phyloP scores from a whole-genome alignment of 2,797 vertebrate genomes.

The Apogon talboti region DNA sequence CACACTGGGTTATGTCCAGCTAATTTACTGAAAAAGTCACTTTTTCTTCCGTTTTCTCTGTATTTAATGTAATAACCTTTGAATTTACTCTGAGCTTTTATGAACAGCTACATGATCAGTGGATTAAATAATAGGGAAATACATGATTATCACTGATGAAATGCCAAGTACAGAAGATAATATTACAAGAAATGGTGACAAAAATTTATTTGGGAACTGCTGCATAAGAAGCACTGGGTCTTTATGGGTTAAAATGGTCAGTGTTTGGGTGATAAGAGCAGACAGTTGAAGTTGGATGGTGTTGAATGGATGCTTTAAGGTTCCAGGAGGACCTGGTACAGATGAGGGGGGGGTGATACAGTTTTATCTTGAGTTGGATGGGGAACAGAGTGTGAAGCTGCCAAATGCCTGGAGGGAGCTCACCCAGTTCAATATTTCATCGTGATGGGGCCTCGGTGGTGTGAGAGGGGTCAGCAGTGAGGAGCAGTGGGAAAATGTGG shows the following conservation, averaged over 20 bases:
- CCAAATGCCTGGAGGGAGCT: slow-evolving; percentile 57
- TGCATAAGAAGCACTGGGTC: no score
- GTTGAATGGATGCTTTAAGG: slow-evolving; percentile 24
- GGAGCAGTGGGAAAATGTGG: slow-evolving; percentile 36
- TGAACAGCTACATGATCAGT: no score
- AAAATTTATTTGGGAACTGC: no score
- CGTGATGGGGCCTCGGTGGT: slow-evolving; percentile 58
- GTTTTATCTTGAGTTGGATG: slow-evolving; percentile 57
- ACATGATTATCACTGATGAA: no score
- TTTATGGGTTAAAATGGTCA: not conserved
- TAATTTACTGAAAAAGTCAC: no score
- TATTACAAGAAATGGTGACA: no score
- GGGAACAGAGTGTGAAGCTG: slow-evolving; percentile 31
- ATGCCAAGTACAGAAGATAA: no score
- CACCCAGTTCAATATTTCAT: slow-evolving; percentile 70
- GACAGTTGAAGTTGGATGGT: not conserved
- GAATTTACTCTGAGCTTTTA: no score
- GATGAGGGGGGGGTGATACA: slow-evolving; percentile 25
- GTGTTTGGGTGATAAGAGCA: not conserved
- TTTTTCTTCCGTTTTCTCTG: no score
- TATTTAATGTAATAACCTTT: no score
- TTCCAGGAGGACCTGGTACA: slow-evolving; percentile 8
- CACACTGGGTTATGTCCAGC: no score
- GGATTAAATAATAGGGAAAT: no score
- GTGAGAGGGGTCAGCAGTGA: slow-evolving; percentile 67